phyloP scores from a whole-genome alignment of 2,888 invertebrate genomes.

The Cheilosia vernalis region DNA sequence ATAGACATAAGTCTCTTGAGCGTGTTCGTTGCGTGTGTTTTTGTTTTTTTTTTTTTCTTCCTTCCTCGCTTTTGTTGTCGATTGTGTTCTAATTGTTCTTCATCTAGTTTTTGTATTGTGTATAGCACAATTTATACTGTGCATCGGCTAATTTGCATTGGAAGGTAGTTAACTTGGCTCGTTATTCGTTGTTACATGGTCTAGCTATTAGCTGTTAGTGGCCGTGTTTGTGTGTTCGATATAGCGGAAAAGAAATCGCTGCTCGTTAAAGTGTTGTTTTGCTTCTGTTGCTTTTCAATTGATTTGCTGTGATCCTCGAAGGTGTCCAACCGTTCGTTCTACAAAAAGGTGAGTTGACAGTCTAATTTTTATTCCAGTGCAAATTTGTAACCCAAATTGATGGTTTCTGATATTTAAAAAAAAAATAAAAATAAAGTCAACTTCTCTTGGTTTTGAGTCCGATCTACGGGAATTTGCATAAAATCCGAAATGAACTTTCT shows the following conservation, averaged over 20 bases:
- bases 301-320: background rate
- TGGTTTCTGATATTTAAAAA: background rate
- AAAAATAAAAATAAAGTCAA: slow-evolving; percentile 26
- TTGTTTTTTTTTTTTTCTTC: slow-evolving; percentile 5
- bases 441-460: background rate
- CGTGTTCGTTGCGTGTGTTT: slow-evolving; percentile 48
- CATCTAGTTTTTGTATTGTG: slow-evolving; percentile 16
- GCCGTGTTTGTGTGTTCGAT: slow-evolving; percentile 11
- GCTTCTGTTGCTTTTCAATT: slow-evolving; percentile 12
- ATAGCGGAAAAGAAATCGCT: slow-evolving; percentile 62
- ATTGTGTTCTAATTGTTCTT: slow-evolving; percentile 48
- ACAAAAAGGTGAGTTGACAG: background rate
- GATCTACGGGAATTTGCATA: slow-evolving; percentile 41
- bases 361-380: slow-evolving; percentile 1
- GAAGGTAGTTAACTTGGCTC: slow-evolving; percentile 38
- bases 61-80: slow-evolving; percentile 1
- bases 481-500: slow-evolving; percentile 60
- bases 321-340: background rate
- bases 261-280: slow-evolving; percentile 25
- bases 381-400: slow-evolving; percentile 8
- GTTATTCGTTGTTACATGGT: slow-evolving; percentile 16
- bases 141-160: slow-evolving; percentile 66
- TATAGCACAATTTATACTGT: slow-evolving; percentile 46
- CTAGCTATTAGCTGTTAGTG: background rate
- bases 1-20: slow-evolving; percentile 12